Evolutionary conservation across 2,888 invertebrate species (phyloP).

Genomic region (Arge pagana): DNA sequence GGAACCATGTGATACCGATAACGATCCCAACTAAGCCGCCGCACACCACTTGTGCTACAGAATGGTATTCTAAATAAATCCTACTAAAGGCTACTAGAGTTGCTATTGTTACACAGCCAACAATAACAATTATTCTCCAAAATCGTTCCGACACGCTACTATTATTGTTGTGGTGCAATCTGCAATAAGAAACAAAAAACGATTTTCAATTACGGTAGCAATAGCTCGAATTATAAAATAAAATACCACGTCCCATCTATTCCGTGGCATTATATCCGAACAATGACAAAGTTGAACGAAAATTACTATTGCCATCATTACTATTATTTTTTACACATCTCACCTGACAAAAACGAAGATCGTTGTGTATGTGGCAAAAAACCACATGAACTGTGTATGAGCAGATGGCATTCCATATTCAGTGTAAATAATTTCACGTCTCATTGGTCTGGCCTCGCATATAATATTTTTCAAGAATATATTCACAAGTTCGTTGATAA

Average conservation of each 20-base stretch:
- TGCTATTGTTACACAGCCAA: constrained; percentile 65
- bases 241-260: too few relatives aligned
- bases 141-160: constrained; percentile 77
- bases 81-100: constrained; percentile 70
- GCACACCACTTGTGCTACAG: constrained; percentile 78
- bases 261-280: too few relatives aligned
- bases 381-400: constrained; percentile 91
- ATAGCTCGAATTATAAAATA: not conserved
- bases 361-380: constrained; percentile 82
- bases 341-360: constrained; percentile 88
- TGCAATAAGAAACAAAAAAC: constrained; percentile 55
- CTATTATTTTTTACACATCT: constrained; percentile 33
- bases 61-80: constrained; percentile 87
- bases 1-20: constrained; percentile 82
- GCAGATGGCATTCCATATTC: constrained; percentile 92
- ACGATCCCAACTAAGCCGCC: constrained; percentile 76
- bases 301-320: constrained; percentile 5
- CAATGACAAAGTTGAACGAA: not conserved
- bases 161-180: constrained; percentile 82
- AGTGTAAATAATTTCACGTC: constrained; percentile 69
- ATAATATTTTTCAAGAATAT: constrained; percentile 80
- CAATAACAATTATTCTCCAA: constrained; percentile 71
- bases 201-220: not conserved
- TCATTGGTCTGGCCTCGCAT: constrained; percentile 78
- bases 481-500: constrained; percentile 79